Conservation (phyloP, 2,888 invertebrate species). For the Glyphotaelius pellucidus region DNA sequence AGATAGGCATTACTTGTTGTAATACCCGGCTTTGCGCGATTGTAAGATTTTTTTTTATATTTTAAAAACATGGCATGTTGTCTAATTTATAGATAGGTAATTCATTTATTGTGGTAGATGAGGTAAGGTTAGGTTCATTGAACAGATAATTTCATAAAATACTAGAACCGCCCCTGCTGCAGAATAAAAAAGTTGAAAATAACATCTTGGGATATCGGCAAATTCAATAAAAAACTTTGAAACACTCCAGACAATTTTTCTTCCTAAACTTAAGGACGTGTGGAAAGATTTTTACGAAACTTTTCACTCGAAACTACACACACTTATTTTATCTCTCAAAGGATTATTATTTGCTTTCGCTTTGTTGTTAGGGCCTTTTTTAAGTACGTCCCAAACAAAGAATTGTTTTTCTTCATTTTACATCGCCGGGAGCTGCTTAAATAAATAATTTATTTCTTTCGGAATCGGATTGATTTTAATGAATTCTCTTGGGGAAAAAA, state of each 20-base stretch:
- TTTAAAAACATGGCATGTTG: no score
- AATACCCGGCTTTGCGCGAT: no score
- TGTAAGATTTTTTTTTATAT: no score
- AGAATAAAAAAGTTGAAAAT: background rate
- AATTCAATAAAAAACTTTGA: slow-evolving; percentile 7
- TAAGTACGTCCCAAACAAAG: background rate
- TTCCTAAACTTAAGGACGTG: background rate
- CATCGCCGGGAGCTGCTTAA: background rate
- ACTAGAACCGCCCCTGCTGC: background rate
- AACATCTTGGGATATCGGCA: slow-evolving; percentile 15
- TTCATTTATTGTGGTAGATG: no score
- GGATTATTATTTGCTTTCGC: background rate
- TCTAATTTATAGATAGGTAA: no score
- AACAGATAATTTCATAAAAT: no score
- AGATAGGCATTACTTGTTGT: no score
- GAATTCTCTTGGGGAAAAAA: background rate
- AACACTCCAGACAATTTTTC: slow-evolving; percentile 13
- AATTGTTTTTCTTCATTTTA: background rate
- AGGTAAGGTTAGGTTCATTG: no score
- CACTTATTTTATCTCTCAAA: slow-evolving; percentile 34
- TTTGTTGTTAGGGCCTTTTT: background rate
- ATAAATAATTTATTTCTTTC: background rate
- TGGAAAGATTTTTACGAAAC: slow-evolving; percentile 17
- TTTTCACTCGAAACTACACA: slow-evolving; percentile 17
- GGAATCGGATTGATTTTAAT: background rate